Evolutionary conservation across 2,888 invertebrate species (phyloP).

Genomic region (Agriopis marginaria): DNA sequence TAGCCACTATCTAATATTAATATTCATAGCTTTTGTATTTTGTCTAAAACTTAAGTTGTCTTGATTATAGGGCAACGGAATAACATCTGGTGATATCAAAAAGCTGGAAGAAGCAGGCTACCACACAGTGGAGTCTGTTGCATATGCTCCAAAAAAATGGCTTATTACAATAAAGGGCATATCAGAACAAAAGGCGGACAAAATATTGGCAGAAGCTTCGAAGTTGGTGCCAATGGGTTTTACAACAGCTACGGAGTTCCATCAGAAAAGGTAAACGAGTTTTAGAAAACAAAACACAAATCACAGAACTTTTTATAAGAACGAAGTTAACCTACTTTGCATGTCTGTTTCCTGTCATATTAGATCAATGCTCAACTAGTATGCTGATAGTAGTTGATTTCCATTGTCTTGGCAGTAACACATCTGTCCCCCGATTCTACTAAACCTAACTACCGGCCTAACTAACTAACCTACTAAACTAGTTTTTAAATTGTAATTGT

Average conservation of each 20-base stretch:
- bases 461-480: too few species aligned
- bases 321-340: too few species aligned
- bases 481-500: too few species aligned
- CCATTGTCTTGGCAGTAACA: too few species aligned
- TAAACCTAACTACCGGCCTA: too few species aligned
- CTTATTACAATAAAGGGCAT: constrained; percentile 96
- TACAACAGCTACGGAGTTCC: constrained; percentile 98
- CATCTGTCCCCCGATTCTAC: too few species aligned
- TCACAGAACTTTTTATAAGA: too few species aligned
- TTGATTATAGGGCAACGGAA: constrained; percentile 93
- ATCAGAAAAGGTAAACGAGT: constrained; percentile 90
- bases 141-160: constrained; percentile 97
- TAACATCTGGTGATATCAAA: constrained; percentile 95
- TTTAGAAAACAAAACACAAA: background rate
- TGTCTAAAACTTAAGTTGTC: background rate
- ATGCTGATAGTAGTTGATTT: too few species aligned
- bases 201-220: constrained; percentile 94
- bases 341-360: too few species aligned
- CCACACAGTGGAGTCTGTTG: constrained; percentile 97
- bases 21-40: background rate
- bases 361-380: too few species aligned
- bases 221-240: constrained; percentile 99
- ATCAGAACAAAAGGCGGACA: constrained; percentile 98
- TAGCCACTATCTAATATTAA: background rate
- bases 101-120: constrained; percentile 97